A percentile compares a stretch with the other conserved stretches of the same genome.
Evolutionary conservation across 2,888 invertebrate species (phyloP).

Genomic region (Diploptera punctata): DNA sequence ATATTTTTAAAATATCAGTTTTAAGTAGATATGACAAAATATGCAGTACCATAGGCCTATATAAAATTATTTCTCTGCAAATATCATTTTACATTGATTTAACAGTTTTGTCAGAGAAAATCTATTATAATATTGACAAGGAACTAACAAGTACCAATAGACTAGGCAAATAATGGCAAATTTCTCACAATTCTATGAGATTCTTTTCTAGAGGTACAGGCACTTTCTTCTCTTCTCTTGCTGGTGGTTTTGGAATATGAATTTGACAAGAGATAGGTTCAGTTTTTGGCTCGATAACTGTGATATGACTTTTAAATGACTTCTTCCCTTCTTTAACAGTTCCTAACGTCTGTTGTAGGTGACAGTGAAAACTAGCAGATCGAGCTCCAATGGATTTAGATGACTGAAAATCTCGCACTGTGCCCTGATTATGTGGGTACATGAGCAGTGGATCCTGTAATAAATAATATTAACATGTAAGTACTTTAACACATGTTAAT

Average conservation of each 20-base stretch:
- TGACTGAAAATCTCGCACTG: slow-evolving; percentile 52
- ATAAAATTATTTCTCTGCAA: too few species aligned
- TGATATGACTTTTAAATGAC: slow-evolving; percentile 28
- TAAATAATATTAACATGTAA: too few species aligned
- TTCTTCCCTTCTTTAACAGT: neutral
- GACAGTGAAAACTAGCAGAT: slow-evolving; percentile 36
- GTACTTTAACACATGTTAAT: too few species aligned
- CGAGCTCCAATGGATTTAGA: slow-evolving; percentile 31
- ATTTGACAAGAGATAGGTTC: neutral
- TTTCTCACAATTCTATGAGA: slow-evolving; percentile 32
- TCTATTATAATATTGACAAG: too few species aligned
- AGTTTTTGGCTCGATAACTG: neutral
- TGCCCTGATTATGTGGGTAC: slow-evolving; percentile 66
- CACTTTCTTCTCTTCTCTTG: neutral
- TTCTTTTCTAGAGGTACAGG: slow-evolving; percentile 6
- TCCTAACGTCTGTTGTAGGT: slow-evolving; percentile 14
- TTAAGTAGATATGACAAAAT: too few species aligned
- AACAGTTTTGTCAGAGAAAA: too few species aligned
- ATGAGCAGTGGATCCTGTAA: slow-evolving; percentile 60
- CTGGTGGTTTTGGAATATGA: neutral
- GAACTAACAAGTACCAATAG: neutral
- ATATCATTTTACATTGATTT: too few species aligned
- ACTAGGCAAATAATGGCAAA: neutral
- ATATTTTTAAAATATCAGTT: too few species aligned
- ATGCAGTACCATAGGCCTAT: too few species aligned